phyloP scores from a whole-genome alignment of 2,113 vertebrate genomes.

The Sus scrofa region T2T-Sscrofa CM000828.6:62318501-62319000 shows the following conservation, averaged over 20 bases:
- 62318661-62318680: neutral
- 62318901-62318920: conserved; percentile 92
- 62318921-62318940: conserved; percentile 97
- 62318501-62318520: neutral
- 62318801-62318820: neutral
- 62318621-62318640: neutral
- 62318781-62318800: neutral
- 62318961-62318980: neutral
- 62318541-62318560: neutral
- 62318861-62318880: neutral
- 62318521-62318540: neutral
- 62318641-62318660: neutral
- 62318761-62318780: neutral
- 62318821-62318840: neutral
- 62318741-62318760: neutral
- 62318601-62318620: neutral
- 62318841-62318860: neutral
- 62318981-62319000: neutral
- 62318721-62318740: neutral
- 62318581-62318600: neutral
- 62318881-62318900: conserved; percentile 88
- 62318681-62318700: neutral
- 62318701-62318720: conserved; percentile 8
- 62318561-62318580: neutral
- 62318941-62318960: conserved; percentile 85